Evolutionary conservation across 1,140 invertebrate species (phyloP), one percentile per base, ranked within the genome.

Genomic region (Cherax destructor): DNA sequence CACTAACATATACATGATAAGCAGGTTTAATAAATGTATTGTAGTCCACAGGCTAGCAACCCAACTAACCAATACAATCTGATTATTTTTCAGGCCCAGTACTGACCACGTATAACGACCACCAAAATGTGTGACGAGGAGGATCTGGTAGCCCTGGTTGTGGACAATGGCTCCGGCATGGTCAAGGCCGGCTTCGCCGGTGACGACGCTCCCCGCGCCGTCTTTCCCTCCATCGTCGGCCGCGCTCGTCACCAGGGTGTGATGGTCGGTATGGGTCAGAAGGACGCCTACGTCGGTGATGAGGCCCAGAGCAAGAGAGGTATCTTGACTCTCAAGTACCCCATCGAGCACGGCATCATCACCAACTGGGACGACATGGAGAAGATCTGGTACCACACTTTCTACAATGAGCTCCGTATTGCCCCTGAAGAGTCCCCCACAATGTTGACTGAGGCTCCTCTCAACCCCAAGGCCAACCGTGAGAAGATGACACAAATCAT

Each of bases 261-360:
- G 93, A 98, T 98, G 98, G 98, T 98, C 93, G 98, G 98, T 95
- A 98, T 98, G 98, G 98, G 98, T 92, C 98, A 99, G 95, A 98
- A 98, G 94, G 97, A 97, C 95, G 96, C 94, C 93, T 98, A 97
- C 94, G 97, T 99, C 69, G 98, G 98, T 93, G 98, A 99, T 95
- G 98, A 99, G 95, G 98, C 98, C 93, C 97, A 98, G 95, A 97
- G 96, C 96, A 98, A 98, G 95, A 96, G 97, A 96, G 97, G 97
- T 96, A 98, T 98, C 95, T 96, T 98, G n/a, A 74, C 69, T 74
- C 69, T 74, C 69, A 74, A 74, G 69, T 74, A 74, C 69, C 95
- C 98, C 98, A 98, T 98, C 95, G 98, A 98, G 95, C 98, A 98
- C 96, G 98, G 98, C 94, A 98, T 98, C 95, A 97, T 99, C 94